A percentile compares a stretch with the other conserved stretches of the same genome.
Evolutionary conservation across 2,797 vertebrate species (phyloP).

Genomic region (Discoglossus pictus): DNA sequence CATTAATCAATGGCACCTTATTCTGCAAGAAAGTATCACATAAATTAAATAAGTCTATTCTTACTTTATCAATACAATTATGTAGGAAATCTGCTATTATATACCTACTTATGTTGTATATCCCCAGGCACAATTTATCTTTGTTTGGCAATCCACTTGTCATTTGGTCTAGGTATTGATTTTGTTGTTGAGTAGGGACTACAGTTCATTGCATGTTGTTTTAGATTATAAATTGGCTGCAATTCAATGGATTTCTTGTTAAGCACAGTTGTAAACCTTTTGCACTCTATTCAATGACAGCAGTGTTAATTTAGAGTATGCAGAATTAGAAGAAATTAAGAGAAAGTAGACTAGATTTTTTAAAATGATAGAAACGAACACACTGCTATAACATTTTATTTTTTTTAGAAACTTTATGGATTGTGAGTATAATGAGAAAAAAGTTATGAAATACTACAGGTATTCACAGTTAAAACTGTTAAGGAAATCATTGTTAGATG

Average conservation of each 20-base stretch:
- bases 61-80: constrained; percentile 16
- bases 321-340: constrained; percentile 21
- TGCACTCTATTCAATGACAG: constrained; percentile 4
- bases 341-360: constrained; percentile 18
- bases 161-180: constrained; percentile 40
- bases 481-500: no score
- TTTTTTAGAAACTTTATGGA: no score
- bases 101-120: neutral
- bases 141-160: constrained; percentile 17
- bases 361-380: no score
- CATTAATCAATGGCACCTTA: constrained; percentile 16
- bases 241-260: constrained; percentile 38
- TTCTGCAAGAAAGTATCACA: constrained; percentile 5
- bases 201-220: neutral
- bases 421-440: no score
- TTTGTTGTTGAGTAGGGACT: neutral
- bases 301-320: neutral
- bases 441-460: no score
- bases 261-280: constrained; percentile 28
- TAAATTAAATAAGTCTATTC: neutral
- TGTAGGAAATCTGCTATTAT: constrained; percentile 11
- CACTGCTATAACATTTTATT: no score
- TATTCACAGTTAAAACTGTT: no score
- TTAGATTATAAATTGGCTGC: constrained; percentile 23
- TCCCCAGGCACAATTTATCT: constrained; percentile 16